phyloP scores from a whole-genome alignment of 2,113 vertebrate genomes.

The Trochalopteron elliotii region DNA sequence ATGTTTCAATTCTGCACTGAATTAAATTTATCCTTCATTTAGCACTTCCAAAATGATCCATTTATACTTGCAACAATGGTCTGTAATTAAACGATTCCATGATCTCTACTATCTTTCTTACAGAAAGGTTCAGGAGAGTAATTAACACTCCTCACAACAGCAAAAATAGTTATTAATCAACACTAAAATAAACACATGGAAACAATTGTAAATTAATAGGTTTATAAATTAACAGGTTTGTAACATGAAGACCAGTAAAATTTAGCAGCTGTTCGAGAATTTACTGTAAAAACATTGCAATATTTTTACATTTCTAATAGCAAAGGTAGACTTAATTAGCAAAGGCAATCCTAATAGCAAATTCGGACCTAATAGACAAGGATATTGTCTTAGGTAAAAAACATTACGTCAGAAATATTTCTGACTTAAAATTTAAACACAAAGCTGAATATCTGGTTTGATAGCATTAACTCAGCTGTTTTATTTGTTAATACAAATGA shows the following conservation, averaged over 20 bases:
- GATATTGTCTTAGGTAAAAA: background rate
- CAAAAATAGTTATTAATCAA: slow-evolving; percentile 42
- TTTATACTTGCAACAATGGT: background rate
- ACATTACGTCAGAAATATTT: background rate
- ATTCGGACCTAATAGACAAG: background rate
- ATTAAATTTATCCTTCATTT: background rate
- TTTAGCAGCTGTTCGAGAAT: background rate
- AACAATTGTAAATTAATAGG: background rate
- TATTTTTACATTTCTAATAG: background rate
- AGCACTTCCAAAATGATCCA: background rate
- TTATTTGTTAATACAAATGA: background rate
- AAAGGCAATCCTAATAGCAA: background rate
- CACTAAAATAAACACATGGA: slow-evolving; percentile 19
- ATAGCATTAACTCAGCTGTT: background rate
- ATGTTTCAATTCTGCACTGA: background rate
- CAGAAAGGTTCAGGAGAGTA: background rate
- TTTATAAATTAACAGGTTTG: background rate
- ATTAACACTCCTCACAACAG: background rate
- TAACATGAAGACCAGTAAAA: background rate
- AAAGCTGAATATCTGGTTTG: background rate
- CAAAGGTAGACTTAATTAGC: background rate
- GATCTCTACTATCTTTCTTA: background rate
- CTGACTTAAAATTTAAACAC: background rate
- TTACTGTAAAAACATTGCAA: background rate
- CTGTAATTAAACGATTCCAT: slow-evolving; percentile 36